phyloP scores from a whole-genome alignment of 2,797 vertebrate species.

The Salmo trutta region DNA sequence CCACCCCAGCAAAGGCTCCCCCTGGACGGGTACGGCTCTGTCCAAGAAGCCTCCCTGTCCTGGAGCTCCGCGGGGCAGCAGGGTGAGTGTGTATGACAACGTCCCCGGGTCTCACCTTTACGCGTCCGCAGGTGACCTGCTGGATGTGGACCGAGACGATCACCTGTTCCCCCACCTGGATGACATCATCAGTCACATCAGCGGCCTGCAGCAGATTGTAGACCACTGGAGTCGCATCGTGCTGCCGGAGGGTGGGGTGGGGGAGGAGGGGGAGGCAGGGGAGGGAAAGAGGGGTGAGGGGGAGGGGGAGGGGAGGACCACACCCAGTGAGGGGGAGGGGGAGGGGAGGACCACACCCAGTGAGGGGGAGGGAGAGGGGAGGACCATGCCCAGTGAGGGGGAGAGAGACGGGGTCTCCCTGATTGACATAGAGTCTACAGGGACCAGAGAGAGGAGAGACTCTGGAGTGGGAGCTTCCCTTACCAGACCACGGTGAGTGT shows the following conservation, averaged over 20 bases:
- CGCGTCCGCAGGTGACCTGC: conserved; percentile 93
- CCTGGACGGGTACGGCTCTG: conserved; percentile 53
- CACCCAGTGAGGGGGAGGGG: conserved; percentile 49
- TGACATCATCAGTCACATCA: conserved; percentile 93
- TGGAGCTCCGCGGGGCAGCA: conserved; percentile 85
- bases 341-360: conserved; percentile 32
- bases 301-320: conserved; percentile 27
- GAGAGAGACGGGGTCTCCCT: conserved; percentile 89
- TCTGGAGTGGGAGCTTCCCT: conserved; percentile 97
- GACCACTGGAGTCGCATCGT: conserved; percentile 91
- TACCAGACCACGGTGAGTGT: conserved; percentile 89
- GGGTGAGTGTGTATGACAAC: conserved; percentile 96
- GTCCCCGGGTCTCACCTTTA: conserved; percentile 95
- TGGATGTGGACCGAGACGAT: conserved; percentile 91
- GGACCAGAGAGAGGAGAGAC: conserved; percentile 89
- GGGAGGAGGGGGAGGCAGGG: conserved; percentile 54
- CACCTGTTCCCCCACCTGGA: conserved; percentile 89
- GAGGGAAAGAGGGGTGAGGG: conserved; percentile 34
- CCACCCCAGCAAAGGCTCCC: conserved; percentile 57
- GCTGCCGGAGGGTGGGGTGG: conserved; percentile 72
- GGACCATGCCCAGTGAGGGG: conserved; percentile 86
- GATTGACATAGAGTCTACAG: conserved; percentile 86
- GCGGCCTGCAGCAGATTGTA: conserved; percentile 90
- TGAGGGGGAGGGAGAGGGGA: conserved; percentile 77
- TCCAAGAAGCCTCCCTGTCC: conserved; percentile 65